A percentile compares a stretch with the other conserved stretches of the same genome.
Conservation (phyloP, 2,888 invertebrate species). For the Scaeva pyrastri region DNA sequence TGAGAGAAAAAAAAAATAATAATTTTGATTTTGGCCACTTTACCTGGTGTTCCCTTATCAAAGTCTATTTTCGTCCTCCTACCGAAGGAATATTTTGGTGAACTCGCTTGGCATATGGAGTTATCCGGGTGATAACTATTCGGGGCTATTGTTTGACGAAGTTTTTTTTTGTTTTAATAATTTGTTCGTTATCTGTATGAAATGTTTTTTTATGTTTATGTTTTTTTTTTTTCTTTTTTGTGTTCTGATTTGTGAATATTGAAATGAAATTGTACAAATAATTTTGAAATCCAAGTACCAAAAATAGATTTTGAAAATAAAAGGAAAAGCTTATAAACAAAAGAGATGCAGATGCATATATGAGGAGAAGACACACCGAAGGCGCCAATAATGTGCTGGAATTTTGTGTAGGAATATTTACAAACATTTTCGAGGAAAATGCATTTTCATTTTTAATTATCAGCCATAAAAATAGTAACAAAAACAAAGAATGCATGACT, state of each 20-base stretch:
- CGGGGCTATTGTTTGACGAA: slow-evolving; percentile 82
- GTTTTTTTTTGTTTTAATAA: slow-evolving; percentile 50
- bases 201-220: slow-evolving; percentile 24
- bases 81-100: slow-evolving; percentile 84
- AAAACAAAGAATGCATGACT: neutral
- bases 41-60: slow-evolving; percentile 83
- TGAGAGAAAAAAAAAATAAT: slow-evolving; percentile 18
- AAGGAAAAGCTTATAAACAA: slow-evolving; percentile 13
- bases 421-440: neutral
- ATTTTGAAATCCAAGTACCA: slow-evolving; percentile 11
- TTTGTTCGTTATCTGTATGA: slow-evolving; percentile 32
- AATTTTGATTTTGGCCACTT: slow-evolving; percentile 52
- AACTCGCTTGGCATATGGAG: slow-evolving; percentile 84
- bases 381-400: slow-evolving; percentile 17
- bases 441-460: neutral
- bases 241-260: neutral
- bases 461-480: neutral
- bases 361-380: neutral
- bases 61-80: slow-evolving; percentile 85
- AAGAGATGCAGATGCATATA: neutral
- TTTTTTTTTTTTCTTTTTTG: slow-evolving; percentile 9
- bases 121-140: slow-evolving; percentile 86
- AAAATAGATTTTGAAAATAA: slow-evolving; percentile 7
- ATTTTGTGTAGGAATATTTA: slow-evolving; percentile 10
- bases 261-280: slow-evolving; percentile 18